Percentiles rank a stretch among this genome's conserved stretches.
Conservation (phyloP, 2,797 vertebrate species). For the Chrysocyon brachyurus region DNA sequence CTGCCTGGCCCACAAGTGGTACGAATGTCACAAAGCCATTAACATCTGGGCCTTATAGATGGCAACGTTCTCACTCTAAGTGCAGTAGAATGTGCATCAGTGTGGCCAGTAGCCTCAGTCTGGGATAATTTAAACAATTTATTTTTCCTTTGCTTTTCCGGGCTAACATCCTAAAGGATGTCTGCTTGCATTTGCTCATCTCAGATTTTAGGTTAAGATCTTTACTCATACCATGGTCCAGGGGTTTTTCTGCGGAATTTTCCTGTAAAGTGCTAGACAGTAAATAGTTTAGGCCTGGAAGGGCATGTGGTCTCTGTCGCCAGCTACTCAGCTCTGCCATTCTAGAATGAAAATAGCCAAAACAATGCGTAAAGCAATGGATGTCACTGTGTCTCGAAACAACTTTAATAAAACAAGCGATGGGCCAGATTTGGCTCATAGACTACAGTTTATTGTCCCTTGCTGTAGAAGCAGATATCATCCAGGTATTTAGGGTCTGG, state of each 20-base stretch:
- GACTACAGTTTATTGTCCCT: accelerated
- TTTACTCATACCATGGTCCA: background rate
- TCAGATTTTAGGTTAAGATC: no score
- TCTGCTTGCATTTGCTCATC: background rate
- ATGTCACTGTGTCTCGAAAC: background rate
- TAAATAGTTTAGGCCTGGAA: background rate
- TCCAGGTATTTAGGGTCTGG: background rate
- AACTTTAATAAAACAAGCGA: background rate
- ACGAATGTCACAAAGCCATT: background rate
- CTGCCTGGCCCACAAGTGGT: accelerated
- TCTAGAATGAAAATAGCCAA: background rate
- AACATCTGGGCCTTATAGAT: accelerated
- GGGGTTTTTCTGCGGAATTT: no score
- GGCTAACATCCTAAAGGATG: background rate
- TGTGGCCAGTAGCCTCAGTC: background rate
- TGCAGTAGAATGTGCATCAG: accelerated
- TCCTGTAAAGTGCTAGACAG: background rate
- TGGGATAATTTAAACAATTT: background rate
- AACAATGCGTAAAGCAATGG: background rate
- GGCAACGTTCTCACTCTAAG: accelerated
- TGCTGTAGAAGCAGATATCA: background rate
- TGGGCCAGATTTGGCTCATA: background rate
- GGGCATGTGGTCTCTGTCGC: accelerated
- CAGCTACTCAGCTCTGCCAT: accelerated
- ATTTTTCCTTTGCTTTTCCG: background rate